Evolutionary conservation across 2,888 invertebrate species (phyloP).

Genomic region (Saturnia pavonia): DNA sequence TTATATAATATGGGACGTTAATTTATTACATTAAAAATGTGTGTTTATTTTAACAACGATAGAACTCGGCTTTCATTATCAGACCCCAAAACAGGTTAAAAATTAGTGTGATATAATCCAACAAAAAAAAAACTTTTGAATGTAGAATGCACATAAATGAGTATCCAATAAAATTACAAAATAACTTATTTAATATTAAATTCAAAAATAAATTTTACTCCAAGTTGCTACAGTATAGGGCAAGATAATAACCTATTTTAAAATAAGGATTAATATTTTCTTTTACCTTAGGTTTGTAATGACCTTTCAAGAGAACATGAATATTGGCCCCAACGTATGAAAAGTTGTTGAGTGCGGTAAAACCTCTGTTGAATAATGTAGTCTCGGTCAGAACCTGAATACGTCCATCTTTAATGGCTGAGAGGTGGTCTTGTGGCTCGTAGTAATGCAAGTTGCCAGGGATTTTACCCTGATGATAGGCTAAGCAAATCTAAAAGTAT

Average conservation of each 20-base stretch:
- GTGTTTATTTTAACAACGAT: neutral
- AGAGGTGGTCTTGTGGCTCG: slow-evolving; percentile 40
- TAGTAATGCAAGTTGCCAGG: slow-evolving; percentile 52
- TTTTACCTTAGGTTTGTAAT: slow-evolving; percentile 45
- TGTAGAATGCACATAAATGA: no score
- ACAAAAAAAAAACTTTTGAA: no score
- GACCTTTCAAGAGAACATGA: slow-evolving; percentile 49
- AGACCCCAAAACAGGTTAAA: neutral
- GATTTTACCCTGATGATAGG: slow-evolving; percentile 49
- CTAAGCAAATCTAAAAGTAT: slow-evolving; percentile 46
- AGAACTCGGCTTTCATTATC: neutral
- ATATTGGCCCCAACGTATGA: slow-evolving; percentile 44
- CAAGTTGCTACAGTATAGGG: neutral
- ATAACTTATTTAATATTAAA: no score
- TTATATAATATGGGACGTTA: no score
- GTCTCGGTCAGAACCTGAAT: slow-evolving; percentile 47
- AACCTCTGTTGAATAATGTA: slow-evolving; percentile 42
- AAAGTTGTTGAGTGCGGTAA: slow-evolving; percentile 45
- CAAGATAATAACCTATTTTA: neutral
- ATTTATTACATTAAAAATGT: no score
- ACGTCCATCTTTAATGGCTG: slow-evolving; percentile 40
- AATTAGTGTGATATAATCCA: no score
- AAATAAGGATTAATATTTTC: neutral
- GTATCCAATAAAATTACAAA: no score
- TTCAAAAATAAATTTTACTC: no score